phyloP scores from a whole-genome alignment of 2,797 vertebrate genomes.

The Anguilla obscura region DNA sequence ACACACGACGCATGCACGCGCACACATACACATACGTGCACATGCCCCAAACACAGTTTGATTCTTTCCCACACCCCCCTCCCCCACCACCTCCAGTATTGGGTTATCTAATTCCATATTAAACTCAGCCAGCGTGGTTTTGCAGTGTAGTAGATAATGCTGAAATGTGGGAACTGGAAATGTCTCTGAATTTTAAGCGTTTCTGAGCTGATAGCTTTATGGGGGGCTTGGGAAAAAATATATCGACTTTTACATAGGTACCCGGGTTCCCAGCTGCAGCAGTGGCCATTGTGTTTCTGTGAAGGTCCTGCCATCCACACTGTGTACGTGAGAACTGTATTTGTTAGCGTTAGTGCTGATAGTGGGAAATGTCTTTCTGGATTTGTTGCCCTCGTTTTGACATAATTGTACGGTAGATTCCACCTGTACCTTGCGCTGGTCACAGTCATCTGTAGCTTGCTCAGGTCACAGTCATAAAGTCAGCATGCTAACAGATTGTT shows the following conservation, averaged over 20 bases:
- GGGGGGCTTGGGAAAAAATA: background rate
- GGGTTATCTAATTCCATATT: conserved; percentile 7
- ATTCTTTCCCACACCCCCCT: background rate
- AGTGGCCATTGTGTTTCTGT: background rate
- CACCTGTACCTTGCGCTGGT: background rate
- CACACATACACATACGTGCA: background rate
- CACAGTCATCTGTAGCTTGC: background rate
- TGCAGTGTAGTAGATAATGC: background rate
- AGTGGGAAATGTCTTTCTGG: background rate
- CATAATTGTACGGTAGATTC: background rate
- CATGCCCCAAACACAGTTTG: background rate
- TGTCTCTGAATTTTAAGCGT: background rate
- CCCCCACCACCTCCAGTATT: background rate
- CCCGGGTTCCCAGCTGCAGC: background rate
- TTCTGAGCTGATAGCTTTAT: background rate
- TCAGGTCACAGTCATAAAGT: background rate
- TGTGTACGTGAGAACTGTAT: background rate
- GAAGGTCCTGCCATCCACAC: background rate
- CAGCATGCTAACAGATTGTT: background rate
- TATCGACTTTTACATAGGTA: background rate
- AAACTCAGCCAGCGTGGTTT: background rate
- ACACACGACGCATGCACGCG: background rate
- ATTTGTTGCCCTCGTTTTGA: background rate
- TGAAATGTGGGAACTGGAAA: background rate
- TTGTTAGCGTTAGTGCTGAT: background rate